Conservation (phyloP, 2,797 vertebrate genomes). For the Cichlasoma orientale region DNA sequence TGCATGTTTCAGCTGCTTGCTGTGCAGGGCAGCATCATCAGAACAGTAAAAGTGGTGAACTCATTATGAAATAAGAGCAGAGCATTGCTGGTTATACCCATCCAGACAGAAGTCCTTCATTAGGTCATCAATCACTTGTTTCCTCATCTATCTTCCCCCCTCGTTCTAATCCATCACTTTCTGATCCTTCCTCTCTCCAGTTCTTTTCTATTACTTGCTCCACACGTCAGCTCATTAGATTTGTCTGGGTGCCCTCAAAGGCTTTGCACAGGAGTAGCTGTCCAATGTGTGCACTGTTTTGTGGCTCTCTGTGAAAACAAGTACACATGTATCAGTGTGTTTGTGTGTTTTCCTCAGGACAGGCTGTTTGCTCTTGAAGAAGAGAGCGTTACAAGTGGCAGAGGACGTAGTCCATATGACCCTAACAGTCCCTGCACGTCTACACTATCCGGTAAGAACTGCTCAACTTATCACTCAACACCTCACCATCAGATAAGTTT, state of each 20-base stretch:
- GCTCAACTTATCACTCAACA: not conserved
- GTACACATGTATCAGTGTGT: not conserved
- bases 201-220: not conserved
- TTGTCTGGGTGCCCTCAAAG: constrained; percentile 15
- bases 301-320: not conserved
- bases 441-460: constrained; percentile 62
- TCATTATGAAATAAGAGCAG: constrained; percentile 24
- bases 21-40: constrained; percentile 18
- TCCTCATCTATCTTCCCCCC: constrained; percentile 43
- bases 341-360: constrained; percentile 75
- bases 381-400: constrained; percentile 85
- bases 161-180: constrained; percentile 52
- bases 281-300: constrained; percentile 1
- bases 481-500: not conserved
- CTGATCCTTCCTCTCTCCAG: constrained; percentile 8
- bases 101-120: constrained; percentile 23
- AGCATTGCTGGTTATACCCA: constrained; percentile 22
- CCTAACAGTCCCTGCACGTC: constrained; percentile 85
- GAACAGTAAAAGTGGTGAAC: constrained; percentile 26
- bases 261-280: not conserved
- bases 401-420: constrained; percentile 93
- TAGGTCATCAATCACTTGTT: constrained; percentile 59
- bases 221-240: not conserved
- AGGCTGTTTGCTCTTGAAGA: constrained; percentile 86
- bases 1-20: constrained; percentile 16